A percentile compares a stretch with the other conserved stretches of the same genome.
phyloP scores from a whole-genome alignment of 2,797 vertebrate species.

The Margarornis squamiger region DNA sequence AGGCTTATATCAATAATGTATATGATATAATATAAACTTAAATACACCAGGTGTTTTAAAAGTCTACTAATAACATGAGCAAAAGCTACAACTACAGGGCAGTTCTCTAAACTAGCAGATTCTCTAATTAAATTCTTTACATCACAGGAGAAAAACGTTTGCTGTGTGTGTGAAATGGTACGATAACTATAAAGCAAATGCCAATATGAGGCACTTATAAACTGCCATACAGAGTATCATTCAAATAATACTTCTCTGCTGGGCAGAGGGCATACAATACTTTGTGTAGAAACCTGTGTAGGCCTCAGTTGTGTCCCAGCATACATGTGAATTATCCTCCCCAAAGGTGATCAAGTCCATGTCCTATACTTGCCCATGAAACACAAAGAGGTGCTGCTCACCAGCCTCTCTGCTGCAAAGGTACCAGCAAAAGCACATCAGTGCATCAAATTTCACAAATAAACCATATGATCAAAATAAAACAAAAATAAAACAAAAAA shows the following conservation, averaged over 20 bases:
- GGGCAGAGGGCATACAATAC: not conserved
- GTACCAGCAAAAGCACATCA: not conserved
- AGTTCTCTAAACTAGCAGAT: not conserved
- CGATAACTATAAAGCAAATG: not conserved
- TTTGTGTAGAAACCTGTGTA: not conserved
- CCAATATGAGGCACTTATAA: not conserved
- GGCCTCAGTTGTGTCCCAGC: not conserved
- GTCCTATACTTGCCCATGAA: not conserved
- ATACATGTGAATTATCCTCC: rapidly evolving
- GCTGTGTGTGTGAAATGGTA: not conserved
- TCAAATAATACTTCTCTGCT: not conserved
- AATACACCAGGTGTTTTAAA: not conserved
- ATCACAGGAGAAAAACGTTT: not conserved
- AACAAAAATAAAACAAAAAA: not conserved
- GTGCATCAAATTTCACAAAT: not conserved
- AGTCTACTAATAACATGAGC: not conserved
- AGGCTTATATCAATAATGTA: not conserved
- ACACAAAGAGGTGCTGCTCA: not conserved
- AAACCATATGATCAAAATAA: not conserved
- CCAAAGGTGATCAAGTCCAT: not conserved
- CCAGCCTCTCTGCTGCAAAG: not conserved
- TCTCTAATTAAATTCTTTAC: not conserved
- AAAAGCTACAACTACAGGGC: not conserved
- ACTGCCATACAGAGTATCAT: not conserved
- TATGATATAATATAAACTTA: not conserved